These are phyloP conservation scores for Branchinecta sandiegonensis DNA, from an alignment of 2,888 invertebrate genomes.

Conservation along the genomic window DNA sequence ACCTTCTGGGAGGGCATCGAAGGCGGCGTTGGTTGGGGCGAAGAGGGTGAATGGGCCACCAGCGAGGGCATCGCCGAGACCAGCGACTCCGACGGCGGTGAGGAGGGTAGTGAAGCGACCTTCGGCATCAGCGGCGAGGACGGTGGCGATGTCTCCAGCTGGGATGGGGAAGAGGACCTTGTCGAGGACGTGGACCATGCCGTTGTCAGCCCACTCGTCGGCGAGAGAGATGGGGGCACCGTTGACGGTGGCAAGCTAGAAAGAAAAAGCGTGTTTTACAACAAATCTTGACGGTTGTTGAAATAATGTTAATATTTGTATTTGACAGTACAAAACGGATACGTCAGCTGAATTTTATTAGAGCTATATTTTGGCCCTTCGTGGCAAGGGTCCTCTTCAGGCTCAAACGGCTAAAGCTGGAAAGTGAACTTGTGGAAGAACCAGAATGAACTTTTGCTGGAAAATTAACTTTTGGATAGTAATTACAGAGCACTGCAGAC, in stretches of 20 bases:
- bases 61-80: constrained; percentile 16
- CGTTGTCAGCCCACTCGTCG: constrained; percentile 22
- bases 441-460: too few species aligned
- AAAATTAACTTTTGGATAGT: too few species aligned
- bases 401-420: too few species aligned
- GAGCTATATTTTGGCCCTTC: too few species aligned
- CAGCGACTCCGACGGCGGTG: constrained; percentile 19
- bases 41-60: constrained; percentile 25
- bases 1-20: constrained; percentile 21
- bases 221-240: constrained; percentile 19
- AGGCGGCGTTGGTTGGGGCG: constrained; percentile 25
- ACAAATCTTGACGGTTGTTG: background rate
- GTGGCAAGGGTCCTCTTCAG: too few species aligned
- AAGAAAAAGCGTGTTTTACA: background rate
- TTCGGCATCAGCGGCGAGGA: constrained; percentile 18
- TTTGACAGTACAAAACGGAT: too few species aligned
- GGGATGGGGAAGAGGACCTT: constrained; percentile 20
- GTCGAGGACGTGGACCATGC: constrained; percentile 26
- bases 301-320: too few species aligned
- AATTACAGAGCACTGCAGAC: too few species aligned
- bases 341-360: too few species aligned
- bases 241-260: constrained; percentile 19
- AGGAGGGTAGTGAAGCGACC: constrained; percentile 20
- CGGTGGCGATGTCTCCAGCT: constrained; percentile 17
- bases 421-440: too few species aligned